Conservation (phyloP, 53 echinoderm and acorn worm species). For the Luidia sarsii region DNA sequence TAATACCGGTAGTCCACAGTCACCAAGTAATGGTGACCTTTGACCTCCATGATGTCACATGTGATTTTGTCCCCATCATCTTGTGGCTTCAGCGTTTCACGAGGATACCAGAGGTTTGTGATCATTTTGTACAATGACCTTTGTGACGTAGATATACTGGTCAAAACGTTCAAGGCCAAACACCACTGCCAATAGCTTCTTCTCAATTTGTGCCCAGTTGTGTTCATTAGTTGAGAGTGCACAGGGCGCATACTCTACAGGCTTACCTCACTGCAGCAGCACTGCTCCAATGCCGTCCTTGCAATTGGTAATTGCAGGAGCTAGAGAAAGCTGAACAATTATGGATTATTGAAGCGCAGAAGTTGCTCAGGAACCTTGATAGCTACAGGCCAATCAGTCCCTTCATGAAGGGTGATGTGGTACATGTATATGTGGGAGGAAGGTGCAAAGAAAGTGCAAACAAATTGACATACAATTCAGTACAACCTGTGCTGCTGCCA, state of each 20-base stretch:
- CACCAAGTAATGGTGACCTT: too few species aligned
- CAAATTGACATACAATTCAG: not conserved
- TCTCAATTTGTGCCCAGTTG: not conserved
- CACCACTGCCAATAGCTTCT: not conserved
- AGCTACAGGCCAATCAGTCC: slow-evolving; percentile 27
- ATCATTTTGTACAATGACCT: slow-evolving; percentile 39
- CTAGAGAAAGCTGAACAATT: slow-evolving; percentile 10
- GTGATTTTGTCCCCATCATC: too few species aligned
- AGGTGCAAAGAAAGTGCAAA: not conserved
- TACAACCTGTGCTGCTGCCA: slow-evolving; percentile 19
- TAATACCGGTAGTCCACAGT: slow-evolving; percentile 71
- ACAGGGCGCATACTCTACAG: slow-evolving; percentile 8
- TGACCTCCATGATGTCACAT: not conserved
- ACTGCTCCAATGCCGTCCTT: slow-evolving; percentile 45
- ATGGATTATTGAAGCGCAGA: slow-evolving; percentile 28
- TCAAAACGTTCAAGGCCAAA: slow-evolving; percentile 45
- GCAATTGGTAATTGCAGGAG: slow-evolving; percentile 4
- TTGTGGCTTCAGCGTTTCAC: too few species aligned
- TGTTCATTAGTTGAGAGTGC: slow-evolving; percentile 13
- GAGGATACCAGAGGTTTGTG: not conserved
- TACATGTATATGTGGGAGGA: slow-evolving; percentile 23
- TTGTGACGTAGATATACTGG: slow-evolving; percentile 44
- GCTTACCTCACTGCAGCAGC: slow-evolving; percentile 27
- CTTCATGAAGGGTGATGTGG: slow-evolving; percentile 4
- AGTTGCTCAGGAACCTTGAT: not conserved